Evolutionary conservation across 2,113 vertebrate species (phyloP), one percentile per base, ranked within the genome.

Genomic region (Mandrillus leucophaeus): DNA sequence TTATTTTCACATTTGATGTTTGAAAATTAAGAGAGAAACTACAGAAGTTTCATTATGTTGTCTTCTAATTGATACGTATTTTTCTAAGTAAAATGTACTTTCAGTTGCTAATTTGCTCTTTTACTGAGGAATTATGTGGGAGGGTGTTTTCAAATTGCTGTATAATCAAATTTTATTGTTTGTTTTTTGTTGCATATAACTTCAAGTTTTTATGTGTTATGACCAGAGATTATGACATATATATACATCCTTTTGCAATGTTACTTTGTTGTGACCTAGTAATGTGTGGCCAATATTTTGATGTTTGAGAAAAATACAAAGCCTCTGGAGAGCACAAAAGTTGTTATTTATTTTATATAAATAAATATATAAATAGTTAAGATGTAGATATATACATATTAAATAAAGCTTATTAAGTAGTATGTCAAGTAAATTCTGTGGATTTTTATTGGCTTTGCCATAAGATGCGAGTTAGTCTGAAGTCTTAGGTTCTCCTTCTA

Each of bases 1-100:
- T 89, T 96, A 23, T 95, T 89, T 97, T 86, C 59, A 86, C 30
- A 18, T 52, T 94, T 83, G 55, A 59, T 64, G 50, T 79, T 90
- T 94, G 48, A 76, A 89, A 96, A 76, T 89, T n/a, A 88, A 95
- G 87, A 68, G 18, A 3, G 14, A 79, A 52, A 32, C 25, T 89
- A 25, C 66, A 80, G 12, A 40, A 45, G 22, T 43, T 84, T 85
- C 27, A n/a, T 93, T 75, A 10, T 59, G 10, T 76, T 72, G 30
- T 80, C 48, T 87, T 92, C 27, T 50, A 59, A 68, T 85, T 91
- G 18, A 70, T 11, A 45, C 18, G 57, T 70, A 55, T 75, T 93
- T 88, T 64, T n/a, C n/a, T 78, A 79, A 96, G n/a, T 48, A 30
- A 20, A 64, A 20, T 52, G 0, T 59, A 7, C 78, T 87, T 79